A percentile compares a stretch with the other conserved stretches of the same genome.
Conservation (phyloP, 2,797 vertebrate genomes). For the Centroberyx gerrardi region DNA sequence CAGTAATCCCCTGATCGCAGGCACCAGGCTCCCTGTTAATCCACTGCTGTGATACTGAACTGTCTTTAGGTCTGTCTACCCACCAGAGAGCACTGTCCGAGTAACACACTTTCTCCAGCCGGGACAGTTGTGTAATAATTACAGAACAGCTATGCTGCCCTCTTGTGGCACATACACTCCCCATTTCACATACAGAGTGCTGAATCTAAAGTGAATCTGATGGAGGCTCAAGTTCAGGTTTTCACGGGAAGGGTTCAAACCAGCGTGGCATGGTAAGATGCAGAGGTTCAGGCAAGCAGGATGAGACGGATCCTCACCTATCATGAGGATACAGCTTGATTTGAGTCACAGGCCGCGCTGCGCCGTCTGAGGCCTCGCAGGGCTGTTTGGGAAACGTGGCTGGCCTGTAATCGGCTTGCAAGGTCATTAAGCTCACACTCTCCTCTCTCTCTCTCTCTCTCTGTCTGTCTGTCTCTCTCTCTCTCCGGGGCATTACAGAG, state of each 20-base stretch:
- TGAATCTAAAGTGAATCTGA: too few relatives aligned
- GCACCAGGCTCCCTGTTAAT: constrained; percentile 30
- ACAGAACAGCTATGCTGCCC: constrained; percentile 48
- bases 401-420: constrained; percentile 69
- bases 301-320: too few relatives aligned
- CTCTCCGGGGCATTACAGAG: constrained; percentile 57
- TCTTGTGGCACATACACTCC: constrained; percentile 40
- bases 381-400: constrained; percentile 46
- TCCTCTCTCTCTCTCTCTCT: constrained; percentile 30
- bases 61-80: constrained; percentile 35
- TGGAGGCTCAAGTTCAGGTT: too few relatives aligned
- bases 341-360: neutral
- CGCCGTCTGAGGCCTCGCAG: neutral
- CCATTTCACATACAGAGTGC: neutral
- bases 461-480: constrained; percentile 14
- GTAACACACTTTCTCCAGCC: constrained; percentile 52
- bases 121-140: constrained; percentile 42
- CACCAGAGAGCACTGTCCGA: constrained; percentile 29
- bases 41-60: constrained; percentile 16
- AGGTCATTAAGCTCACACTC: constrained; percentile 71
- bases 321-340: neutral
- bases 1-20: constrained; percentile 31
- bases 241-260: too few relatives aligned
- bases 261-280: too few relatives aligned
- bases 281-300: too few relatives aligned